Base-by-base conservation (phyloP, 2,888 invertebrate species). In the Campoplex capitator region DNA sequence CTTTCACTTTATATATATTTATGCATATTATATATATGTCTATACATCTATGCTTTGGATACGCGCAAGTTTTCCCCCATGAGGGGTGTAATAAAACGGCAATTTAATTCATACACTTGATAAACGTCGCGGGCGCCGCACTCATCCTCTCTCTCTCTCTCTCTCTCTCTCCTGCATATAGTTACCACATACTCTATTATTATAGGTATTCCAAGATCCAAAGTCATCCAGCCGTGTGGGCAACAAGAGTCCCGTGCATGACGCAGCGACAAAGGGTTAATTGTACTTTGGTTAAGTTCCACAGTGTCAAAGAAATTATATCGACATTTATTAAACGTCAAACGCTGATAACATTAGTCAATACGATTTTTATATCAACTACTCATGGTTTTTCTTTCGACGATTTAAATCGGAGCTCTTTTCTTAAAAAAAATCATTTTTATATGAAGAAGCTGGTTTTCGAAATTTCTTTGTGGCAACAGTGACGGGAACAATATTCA, bases 101-200 rank as follows among this genome's bases (percentile, higher is more conserved):
- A 94, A 94, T 94, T 94, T 94, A 93, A 94, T 94, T 94, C 93
- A 92, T 94, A 92, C 93, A 94, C 93, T 94, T 93, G 94, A 94
- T 93, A 93, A 94, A 93, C 45, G 23, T 92, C 91, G 91, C 90
- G 87, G 74, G 86, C 83, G 88, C 85, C 86, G 81, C 81, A 88
- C 23, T 23, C 9, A 9, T 23, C 8, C 56, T 56, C 48, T 48
- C n/a, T n/a, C n/a, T 23, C 54, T 18, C n/a, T 54, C 54, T 54
- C 54, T 54, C 54, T 54, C n/a, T n/a, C n/a, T 56, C 23, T 23
- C 28, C 87, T 77, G 81, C 74, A 67, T 23, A 3, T 45, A 45
- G 23, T 48, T 45, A 32, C 48, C 45, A 13, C 35, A n/a, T 54
- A 51, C 51, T 51, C 3, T 51, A 51, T 51, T 51, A 51, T 51